Base-by-base conservation (phyloP, 2,113 vertebrate genomes). In the Lethenteron camtschaticum region DNA sequence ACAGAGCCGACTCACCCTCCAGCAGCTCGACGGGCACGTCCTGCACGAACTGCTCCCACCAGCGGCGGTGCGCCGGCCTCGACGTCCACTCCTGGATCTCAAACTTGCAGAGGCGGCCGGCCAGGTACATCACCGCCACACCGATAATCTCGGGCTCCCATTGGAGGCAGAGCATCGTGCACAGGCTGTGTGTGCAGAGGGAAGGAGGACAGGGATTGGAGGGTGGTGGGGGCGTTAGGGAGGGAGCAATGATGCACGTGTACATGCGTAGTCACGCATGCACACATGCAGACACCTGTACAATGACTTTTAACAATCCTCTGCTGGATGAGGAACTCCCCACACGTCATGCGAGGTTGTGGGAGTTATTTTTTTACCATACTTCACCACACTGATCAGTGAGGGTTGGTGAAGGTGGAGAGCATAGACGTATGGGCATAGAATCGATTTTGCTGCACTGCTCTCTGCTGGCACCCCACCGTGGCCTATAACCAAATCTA, bases 21-120 rank as follows among this genome's bases (percentile, higher is more conserved):
- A 97, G 78, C 68, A 97, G 85, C 75, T 96, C 94, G 10, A 97
- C 94, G 0, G 94, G 94, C 12, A 99, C 94, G 4, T 99, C 94
- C 72, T 99, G 94, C 55, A 99, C 94, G 76, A 99, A 99, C 76
- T 96, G 91, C 75, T 99, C 94, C 94, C 94, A 99, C 94, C 94
- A 99, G 55, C 89, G 82, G 55, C 94, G 83, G 2, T 94, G 90
- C 10, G 90, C 87, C 73, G 94, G 92, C 73, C 96, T 96, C 20
- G 86, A 83, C 1, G 92, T 95, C 94, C 94, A 99, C 70, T 96
- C 92, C 75, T 99, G 94, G 73, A 99, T 91, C 75, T 99, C 94
- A 71, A 97, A 97, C 74, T 99, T 99, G 72, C 90, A 97, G 72
- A 99, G 78, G 8, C 94, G 88, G 9, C 91, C 94, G 0, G 92